A percentile compares a stretch with the other conserved stretches of the same genome.
These are phyloP conservation scores for Zygogramma bicolorata DNA, from an alignment of 2,888 invertebrate genomes.

Conservation along the genomic window DNA sequence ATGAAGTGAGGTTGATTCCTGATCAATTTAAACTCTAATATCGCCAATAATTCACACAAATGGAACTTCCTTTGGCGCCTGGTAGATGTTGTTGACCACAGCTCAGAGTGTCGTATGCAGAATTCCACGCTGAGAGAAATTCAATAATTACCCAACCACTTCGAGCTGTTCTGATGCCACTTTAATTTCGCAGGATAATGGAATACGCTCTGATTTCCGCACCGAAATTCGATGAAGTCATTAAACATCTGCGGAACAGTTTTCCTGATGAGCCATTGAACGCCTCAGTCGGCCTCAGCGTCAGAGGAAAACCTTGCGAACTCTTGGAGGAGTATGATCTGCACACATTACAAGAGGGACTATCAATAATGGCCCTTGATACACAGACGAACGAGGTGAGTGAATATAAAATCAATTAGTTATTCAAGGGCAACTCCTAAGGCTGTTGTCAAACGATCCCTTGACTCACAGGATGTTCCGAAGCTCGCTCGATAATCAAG, in stretches of 20 bases:
- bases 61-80: not conserved
- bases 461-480: too few relatives aligned
- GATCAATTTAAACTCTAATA: too few relatives aligned
- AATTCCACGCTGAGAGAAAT: not conserved
- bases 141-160: not conserved
- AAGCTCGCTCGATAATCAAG: too few relatives aligned
- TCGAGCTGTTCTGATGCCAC: not conserved
- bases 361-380: constrained; percentile 78
- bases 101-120: not conserved
- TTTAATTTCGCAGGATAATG: constrained; percentile 54
- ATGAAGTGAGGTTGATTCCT: too few relatives aligned
- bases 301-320: constrained; percentile 77
- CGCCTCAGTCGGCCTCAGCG: constrained; percentile 80
- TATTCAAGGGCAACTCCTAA: too few relatives aligned
- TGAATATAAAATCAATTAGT: not conserved
- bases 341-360: constrained; percentile 79
- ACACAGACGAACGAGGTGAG: constrained; percentile 74
- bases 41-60: too few relatives aligned
- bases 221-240: constrained; percentile 72
- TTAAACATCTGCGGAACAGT: constrained; percentile 78
- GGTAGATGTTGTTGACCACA: not conserved
- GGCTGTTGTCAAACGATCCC: too few relatives aligned
- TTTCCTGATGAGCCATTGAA: constrained; percentile 89
- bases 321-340: constrained; percentile 81
- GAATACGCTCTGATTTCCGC: constrained; percentile 67